Conservation (phyloP, 23 tunicate species). For the Styela plicata region DNA sequence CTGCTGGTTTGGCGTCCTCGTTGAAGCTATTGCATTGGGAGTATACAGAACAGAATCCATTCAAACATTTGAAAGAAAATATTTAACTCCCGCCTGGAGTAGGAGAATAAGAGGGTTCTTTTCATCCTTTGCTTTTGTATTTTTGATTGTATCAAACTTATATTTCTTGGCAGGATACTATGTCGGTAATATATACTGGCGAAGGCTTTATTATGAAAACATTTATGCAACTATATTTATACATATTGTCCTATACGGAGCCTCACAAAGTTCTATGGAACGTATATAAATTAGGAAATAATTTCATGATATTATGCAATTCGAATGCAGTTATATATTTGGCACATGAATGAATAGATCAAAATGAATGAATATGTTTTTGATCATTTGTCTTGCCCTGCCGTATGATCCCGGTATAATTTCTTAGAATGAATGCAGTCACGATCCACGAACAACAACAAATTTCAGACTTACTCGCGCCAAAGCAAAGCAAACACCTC, state of each 20-base stretch:
- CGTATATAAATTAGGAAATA: background rate
- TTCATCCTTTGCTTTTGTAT: conserved; percentile 53
- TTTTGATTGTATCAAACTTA: conserved; percentile 61
- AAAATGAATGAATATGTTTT: too few relatives aligned
- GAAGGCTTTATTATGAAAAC: conserved; percentile 45
- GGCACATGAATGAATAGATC: too few relatives aligned
- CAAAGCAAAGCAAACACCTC: too few relatives aligned
- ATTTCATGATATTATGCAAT: too few relatives aligned
- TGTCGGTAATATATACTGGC: conserved; percentile 44
- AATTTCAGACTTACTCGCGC: too few relatives aligned
- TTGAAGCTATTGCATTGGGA: conserved; percentile 55
- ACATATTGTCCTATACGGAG: conserved; percentile 46
- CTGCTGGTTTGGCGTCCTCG: conserved; percentile 74
- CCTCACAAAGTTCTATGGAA: conserved; percentile 68
- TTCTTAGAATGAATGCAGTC: too few relatives aligned
- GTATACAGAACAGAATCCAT: conserved; percentile 36
- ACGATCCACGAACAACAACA: too few relatives aligned
- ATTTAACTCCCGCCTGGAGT: conserved; percentile 45
- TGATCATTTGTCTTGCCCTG: too few relatives aligned
- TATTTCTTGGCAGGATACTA: conserved; percentile 55
- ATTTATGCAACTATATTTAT: conserved; percentile 20
- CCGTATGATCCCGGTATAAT: too few relatives aligned
- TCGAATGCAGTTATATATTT: too few relatives aligned
- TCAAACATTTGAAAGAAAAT: conserved; percentile 47
- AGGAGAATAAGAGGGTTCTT: conserved; percentile 51